A percentile compares a stretch with the other conserved stretches of the same genome.
Conservation (phyloP, 2,888 invertebrate species). For the Tanypteryx hageni region DNA sequence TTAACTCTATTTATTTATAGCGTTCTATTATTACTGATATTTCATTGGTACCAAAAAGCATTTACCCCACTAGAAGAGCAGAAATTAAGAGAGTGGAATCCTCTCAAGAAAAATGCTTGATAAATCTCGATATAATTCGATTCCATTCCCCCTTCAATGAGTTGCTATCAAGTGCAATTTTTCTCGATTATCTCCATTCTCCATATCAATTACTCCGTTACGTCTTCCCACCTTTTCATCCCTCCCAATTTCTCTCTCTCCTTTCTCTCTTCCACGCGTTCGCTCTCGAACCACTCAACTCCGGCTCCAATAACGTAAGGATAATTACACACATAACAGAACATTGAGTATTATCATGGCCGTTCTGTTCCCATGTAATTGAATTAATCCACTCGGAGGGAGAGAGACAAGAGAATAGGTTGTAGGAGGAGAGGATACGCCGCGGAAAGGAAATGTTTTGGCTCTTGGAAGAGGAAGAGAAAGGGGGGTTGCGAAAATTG, state of each 20-base stretch:
- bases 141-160: no score
- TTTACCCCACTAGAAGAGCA: no score
- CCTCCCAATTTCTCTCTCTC: conserved; percentile 8
- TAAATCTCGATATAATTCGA: no score
- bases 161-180: no score
- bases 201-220: neutral
- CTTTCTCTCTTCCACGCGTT: neutral
- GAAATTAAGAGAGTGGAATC: no score
- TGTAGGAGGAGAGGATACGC: neutral
- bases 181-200: no score
- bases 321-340: conserved; percentile 70
- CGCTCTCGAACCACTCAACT: conserved; percentile 24
- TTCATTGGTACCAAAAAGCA: no score
- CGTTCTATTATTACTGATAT: no score
- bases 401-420: conserved; percentile 20
- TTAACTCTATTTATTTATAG: no score
- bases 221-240: neutral
- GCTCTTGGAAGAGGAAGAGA: neutral
- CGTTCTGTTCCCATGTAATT: conserved; percentile 68
- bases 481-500: neutral
- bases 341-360: conserved; percentile 69
- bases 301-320: conserved; percentile 67
- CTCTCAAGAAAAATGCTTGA: no score
- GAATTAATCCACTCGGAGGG: conserved; percentile 68
- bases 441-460: conserved; percentile 30